A percentile compares a stretch with the other conserved stretches of the same genome.
Conservation (phyloP, 37 sponge, comb jelly and placozoan genomes). For the Axinella damicornis region DNA sequence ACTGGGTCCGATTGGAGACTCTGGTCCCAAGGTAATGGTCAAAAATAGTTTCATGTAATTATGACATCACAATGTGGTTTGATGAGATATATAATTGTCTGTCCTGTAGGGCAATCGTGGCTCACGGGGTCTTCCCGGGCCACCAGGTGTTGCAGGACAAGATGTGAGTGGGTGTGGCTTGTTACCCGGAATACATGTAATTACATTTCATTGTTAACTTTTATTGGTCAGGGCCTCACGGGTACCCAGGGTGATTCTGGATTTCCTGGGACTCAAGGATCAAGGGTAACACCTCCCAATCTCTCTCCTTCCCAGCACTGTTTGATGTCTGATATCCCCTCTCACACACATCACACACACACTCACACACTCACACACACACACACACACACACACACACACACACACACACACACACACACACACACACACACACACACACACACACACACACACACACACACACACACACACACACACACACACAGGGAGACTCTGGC, state of each 20-base stretch:
- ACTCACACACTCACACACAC: background rate
- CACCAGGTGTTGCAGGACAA: slow-evolving; percentile 36
- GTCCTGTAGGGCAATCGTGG: slow-evolving; percentile 5
- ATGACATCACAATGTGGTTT: too few relatives aligned
- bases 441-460: background rate
- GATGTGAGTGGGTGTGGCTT: background rate
- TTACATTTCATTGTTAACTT: too few relatives aligned
- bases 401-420: background rate
- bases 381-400: background rate
- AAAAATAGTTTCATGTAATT: background rate
- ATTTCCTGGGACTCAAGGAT: slow-evolving; percentile 24
- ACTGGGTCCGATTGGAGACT: slow-evolving; percentile 38
- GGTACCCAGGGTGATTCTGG: slow-evolving; percentile 31
- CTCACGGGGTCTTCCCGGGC: slow-evolving; percentile 37
- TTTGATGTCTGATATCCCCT: too few relatives aligned
- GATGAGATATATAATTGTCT: too few relatives aligned
- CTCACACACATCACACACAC: background rate
- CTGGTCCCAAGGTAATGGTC: slow-evolving; percentile 54
- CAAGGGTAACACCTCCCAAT: too few relatives aligned
- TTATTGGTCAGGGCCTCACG: slow-evolving; percentile 7
- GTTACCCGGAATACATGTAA: too few relatives aligned
- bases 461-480: background rate
- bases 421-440: background rate
- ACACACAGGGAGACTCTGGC: slow-evolving; percentile 66
- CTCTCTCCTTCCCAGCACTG: too few relatives aligned